Evolutionary conservation across 2,888 invertebrate species (phyloP).

Genomic region (Spodoptera exigua): DNA sequence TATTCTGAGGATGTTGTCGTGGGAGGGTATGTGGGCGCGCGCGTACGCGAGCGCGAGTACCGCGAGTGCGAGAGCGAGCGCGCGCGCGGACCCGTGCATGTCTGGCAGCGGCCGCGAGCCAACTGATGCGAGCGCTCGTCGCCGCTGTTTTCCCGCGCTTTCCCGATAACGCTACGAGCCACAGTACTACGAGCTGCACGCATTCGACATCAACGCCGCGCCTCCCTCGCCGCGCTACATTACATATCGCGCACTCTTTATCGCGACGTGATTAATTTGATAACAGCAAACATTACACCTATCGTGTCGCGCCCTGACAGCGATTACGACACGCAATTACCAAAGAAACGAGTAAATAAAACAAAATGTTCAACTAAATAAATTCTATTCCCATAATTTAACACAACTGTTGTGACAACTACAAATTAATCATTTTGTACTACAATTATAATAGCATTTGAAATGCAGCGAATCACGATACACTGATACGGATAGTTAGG

Average conservation of each 20-base stretch:
- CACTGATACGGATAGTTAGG: conserved; percentile 42
- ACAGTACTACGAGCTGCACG: conserved; percentile 61
- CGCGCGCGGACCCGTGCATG: conserved; percentile 80
- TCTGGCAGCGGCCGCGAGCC: conserved; percentile 82
- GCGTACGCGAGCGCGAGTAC: conserved; percentile 79
- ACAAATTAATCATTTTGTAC: conserved; percentile 75
- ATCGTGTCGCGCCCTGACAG: conserved; percentile 56
- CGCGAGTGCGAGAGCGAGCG: conserved; percentile 75
- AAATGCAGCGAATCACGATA: conserved; percentile 62
- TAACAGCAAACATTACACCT: conserved; percentile 64
- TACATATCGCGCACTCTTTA: conserved; percentile 65
- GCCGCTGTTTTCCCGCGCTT: conserved; percentile 85
- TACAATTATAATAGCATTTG: conserved; percentile 66
- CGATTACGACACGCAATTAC: conserved; percentile 58
- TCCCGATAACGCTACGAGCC: conserved; percentile 81
- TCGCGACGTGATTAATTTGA: conserved; percentile 77
- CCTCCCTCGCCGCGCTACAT: conserved; percentile 55
- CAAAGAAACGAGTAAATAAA: conserved; percentile 67
- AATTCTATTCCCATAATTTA: conserved; percentile 76
- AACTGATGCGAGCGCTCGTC: conserved; percentile 75
- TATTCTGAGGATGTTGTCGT: conserved; percentile 85
- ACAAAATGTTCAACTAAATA: conserved; percentile 74
- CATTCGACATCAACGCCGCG: conserved; percentile 76
- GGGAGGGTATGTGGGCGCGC: conserved; percentile 82
- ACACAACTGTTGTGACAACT: conserved; percentile 73